Base-by-base conservation (phyloP, 2,113 vertebrate genomes). In the Seriola aureovittata region DNA sequence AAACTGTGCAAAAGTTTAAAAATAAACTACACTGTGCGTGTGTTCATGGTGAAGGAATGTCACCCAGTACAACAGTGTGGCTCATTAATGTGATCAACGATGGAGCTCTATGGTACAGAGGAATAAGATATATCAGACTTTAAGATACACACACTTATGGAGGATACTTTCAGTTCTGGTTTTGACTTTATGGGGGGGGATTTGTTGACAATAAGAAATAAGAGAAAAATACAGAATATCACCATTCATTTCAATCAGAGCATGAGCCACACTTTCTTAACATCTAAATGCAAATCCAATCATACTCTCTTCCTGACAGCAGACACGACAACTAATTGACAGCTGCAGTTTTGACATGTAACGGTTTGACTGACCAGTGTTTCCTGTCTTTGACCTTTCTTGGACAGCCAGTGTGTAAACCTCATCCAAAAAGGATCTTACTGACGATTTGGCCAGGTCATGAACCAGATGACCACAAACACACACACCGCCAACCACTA, bases 361-460 rank as follows among this genome's bases (percentile, higher is more conserved):
- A 88, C 92, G 90, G 89, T 91, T 86, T 87, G 19, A 58, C 46
- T 69, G 85, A 78, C 81, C 71, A 67, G 19, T 40, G 71, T 80
- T 91, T 89, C 85, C 86, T 83, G 80, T 76, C 81, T 75, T 77
- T 93, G 91, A 94, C 91, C 91, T 93, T 93, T 93, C 85, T 68
- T 52, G 68, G 87, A 92, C 90, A 92, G 73, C 80, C 64, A 83
- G 71, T 57, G 69, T 70, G 23, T 63, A 68, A 71, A 67, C 36
- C 36, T 88, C 82, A 87, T 92, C 88, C 87, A 81, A 71, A 90
- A 75, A 65, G 36, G 16, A 54, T 29, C 40, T 40, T 40, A 40
- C 70, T 55, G n/a, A 87, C 23, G 50, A 69, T 91, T 81, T 78
- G 85, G 82, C 88, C 88, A 83, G 93, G 93, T 92, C 92, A 80